Percentiles rank a stretch among this genome's conserved stretches.
Evolutionary conservation across 1,140 invertebrate species (phyloP).

Genomic region (Trichonephila clavata): DNA sequence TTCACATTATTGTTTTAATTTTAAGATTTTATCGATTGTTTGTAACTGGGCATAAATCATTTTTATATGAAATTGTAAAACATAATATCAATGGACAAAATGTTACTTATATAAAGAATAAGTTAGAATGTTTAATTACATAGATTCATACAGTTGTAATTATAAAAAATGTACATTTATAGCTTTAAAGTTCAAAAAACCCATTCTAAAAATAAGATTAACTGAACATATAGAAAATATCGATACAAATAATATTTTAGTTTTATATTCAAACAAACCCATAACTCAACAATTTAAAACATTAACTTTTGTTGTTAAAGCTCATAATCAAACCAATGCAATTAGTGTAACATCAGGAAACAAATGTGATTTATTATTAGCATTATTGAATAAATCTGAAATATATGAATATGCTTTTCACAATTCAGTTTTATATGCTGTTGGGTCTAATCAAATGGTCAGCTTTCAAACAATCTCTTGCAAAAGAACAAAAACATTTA

Average conservation of each 20-base stretch:
- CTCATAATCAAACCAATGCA: not conserved
- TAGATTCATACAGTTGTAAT: not conserved
- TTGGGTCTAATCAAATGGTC: not conserved
- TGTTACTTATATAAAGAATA: not conserved
- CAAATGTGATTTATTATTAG: not conserved
- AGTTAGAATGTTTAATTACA: not conserved
- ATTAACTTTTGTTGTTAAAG: constrained; percentile 22
- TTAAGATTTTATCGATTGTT: not conserved
- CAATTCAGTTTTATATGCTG: constrained; percentile 26
- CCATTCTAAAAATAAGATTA: not conserved
- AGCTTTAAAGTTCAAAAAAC: not conserved
- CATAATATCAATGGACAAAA: not conserved
- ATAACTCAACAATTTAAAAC: not conserved
- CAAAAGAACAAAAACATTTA: not conserved
- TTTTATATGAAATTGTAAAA: not conserved
- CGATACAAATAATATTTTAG: constrained; percentile 11
- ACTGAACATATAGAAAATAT: not conserved
- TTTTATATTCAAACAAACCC: not conserved
- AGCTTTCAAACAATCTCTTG: too few species aligned
- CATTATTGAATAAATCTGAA: not conserved
- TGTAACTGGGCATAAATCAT: not conserved
- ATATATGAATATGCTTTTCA: not conserved
- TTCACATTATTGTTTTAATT: not conserved
- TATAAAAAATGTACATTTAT: not conserved
- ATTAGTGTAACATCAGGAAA: not conserved